Percentiles rank a stretch among this genome's conserved stretches.
Conservation (phyloP, 2,797 vertebrate species). For the Zalophus californianus region DNA sequence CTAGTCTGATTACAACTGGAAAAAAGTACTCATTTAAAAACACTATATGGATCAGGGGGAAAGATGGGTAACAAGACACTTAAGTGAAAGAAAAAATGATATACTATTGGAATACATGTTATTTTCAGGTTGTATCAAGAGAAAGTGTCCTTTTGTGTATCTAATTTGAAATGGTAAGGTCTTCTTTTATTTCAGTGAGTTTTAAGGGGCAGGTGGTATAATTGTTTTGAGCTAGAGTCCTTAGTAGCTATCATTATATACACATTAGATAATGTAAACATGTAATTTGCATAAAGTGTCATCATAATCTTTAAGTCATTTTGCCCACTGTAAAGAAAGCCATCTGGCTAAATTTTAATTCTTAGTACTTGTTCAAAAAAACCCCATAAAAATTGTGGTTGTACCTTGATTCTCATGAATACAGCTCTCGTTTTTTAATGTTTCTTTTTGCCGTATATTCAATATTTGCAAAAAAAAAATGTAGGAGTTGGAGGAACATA, state of each 20-base stretch:
- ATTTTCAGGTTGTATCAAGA: constrained; percentile 51
- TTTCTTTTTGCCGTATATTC: background rate
- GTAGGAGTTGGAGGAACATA: constrained; percentile 38
- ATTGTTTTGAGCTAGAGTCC: constrained; percentile 43
- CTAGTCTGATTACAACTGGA: background rate
- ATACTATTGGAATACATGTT: constrained; percentile 5
- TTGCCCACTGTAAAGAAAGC: constrained; percentile 47
- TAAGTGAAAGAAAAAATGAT: constrained; percentile 46
- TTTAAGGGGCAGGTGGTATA: constrained; percentile 34
- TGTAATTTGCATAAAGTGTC: constrained; percentile 40
- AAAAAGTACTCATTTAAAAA: background rate
- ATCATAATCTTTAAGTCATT: constrained; percentile 66
- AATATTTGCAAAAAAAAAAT: background rate
- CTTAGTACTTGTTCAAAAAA: background rate
- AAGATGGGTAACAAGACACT: background rate
- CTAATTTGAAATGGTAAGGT: constrained; percentile 55
- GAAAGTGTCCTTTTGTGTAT: constrained; percentile 28
- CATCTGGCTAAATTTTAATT: constrained; percentile 63
- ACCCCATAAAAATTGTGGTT: background rate
- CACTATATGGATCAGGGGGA: background rate
- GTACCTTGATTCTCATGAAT: constrained; percentile 46
- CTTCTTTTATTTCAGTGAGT: constrained; percentile 45
- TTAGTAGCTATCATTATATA: constrained; percentile 65
- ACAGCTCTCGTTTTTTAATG: background rate
- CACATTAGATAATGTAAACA: constrained; percentile 59